Conservation (phyloP, 2,797 vertebrate species). For the Melanotaenia nigrans region DNA sequence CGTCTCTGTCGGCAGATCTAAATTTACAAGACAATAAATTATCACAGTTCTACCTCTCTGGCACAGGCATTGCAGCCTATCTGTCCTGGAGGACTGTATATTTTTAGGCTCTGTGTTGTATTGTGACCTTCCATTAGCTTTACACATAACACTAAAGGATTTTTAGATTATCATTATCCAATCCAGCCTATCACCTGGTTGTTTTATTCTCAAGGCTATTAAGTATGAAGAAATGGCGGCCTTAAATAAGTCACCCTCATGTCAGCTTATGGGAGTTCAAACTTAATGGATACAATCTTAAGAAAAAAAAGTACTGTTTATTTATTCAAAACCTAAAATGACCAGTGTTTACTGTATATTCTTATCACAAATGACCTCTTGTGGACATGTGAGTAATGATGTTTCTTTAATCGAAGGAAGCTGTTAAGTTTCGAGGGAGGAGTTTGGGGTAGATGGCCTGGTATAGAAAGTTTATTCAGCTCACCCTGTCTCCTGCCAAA, state of each 20-base stretch:
- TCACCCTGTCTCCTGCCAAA: background rate
- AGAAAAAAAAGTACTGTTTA: background rate
- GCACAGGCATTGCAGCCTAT: slow-evolving; percentile 37
- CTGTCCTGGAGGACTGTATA: slow-evolving; percentile 61
- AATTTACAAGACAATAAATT: slow-evolving; percentile 83
- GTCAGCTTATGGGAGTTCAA: background rate
- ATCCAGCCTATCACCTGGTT: slow-evolving; percentile 12
- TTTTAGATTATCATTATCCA: slow-evolving; percentile 65
- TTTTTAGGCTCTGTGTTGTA: slow-evolving; percentile 75
- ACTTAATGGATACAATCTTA: background rate
- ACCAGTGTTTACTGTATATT: background rate
- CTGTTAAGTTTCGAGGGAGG: background rate
- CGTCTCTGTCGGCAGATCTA: slow-evolving; percentile 76
- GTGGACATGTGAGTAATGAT: background rate
- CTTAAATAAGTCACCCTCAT: slow-evolving; percentile 3
- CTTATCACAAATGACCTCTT: slow-evolving; percentile 11
- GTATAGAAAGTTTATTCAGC: background rate
- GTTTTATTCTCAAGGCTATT: slow-evolving; percentile 24
- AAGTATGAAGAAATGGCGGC: slow-evolving; percentile 9
- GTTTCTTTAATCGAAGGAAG: background rate
- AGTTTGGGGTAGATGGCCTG: background rate
- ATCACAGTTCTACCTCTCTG: slow-evolving; percentile 64
- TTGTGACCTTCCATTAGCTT: slow-evolving; percentile 75
- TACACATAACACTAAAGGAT: slow-evolving; percentile 64
- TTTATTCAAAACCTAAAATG: background rate